Base-by-base conservation (phyloP, 30 jellyfish, hydroid and myxozoan species). In the Hydractinia echinata region DNA sequence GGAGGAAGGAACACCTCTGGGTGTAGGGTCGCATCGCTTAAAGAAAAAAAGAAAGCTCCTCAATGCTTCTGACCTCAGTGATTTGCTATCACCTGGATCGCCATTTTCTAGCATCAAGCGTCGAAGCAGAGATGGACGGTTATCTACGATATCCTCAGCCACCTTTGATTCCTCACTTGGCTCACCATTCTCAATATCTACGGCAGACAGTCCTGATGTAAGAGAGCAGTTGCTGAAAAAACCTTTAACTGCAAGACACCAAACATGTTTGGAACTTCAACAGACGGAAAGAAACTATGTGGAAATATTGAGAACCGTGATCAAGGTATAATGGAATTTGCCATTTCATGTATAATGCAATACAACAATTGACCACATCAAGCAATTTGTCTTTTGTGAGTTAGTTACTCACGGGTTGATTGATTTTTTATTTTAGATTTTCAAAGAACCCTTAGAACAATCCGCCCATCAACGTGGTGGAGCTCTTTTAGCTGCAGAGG, bases 381-480 rank as follows among this genome's bases (percentile, higher is more conserved):
- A 58, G 18, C 19, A 11, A 11, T 16, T 58, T 58, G 69, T 58
- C 19, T 58, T 16, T 16, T 11, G 51, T n/a, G 74, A 64, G 19
- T 64, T 13, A 7, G 9, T 7, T 6, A 30, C 44, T 30, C 7
- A 6, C 74, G 4, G 7, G 19, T n/a, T n/a, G 4, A 64, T 3
- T 51, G 0, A 10, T 9, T 51, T 73, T 81, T 51, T n/a, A 49
- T 18, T 61, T 9, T 74, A 94, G 99, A 85, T 87, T 5, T 94
- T 94, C 89, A 94, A 94, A 76, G 92, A 88, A 55, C 99, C 99
- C 4, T 60, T 94, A 44, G 99, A 94, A 61, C 92, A 88, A 66
- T 94, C 99, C 19, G 86, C 86, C 60, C 94, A 94, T 80, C 96
- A 94, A 66, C 77, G 99, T 39, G 99, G 97, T 44, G 99, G 99